A percentile compares a stretch with the other conserved stretches of the same genome.
These are phyloP conservation scores for Caiman crocodilus DNA, from an alignment of 2,797 vertebrate species.

Conservation along the genomic window DNA sequence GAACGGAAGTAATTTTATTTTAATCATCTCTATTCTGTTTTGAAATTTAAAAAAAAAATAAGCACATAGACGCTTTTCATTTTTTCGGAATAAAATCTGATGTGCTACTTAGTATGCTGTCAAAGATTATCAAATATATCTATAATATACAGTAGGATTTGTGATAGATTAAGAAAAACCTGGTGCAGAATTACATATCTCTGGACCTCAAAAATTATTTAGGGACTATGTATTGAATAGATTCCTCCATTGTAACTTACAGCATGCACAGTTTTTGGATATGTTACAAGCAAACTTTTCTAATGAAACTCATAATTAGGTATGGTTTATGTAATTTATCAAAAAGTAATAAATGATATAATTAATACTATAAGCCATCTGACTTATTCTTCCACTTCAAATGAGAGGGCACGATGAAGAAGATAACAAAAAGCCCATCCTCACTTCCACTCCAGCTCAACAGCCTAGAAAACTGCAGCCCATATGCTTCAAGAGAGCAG, in stretches of 20 bases:
- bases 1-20: background rate
- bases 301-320: background rate
- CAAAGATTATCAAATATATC: background rate
- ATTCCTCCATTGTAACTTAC: background rate
- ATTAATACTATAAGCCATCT: no score
- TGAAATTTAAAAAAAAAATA: background rate
- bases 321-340: background rate
- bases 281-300: background rate
- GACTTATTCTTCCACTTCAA: background rate
- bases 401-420: no score
- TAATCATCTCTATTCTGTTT: background rate
- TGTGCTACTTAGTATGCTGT: background rate
- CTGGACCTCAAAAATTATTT: background rate
- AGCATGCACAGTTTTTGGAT: background rate
- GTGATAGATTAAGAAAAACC: background rate
- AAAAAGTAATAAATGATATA: background rate
- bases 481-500: background rate
- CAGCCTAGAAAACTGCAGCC: background rate
- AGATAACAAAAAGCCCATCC: background rate
- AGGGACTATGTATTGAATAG: background rate
- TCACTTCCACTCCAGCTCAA: background rate
- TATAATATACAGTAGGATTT: background rate
- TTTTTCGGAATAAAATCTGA: background rate
- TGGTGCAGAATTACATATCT: background rate
- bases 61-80: background rate